Conservation (phyloP, 2,113 vertebrate species). For the Cathartes aura region DNA sequence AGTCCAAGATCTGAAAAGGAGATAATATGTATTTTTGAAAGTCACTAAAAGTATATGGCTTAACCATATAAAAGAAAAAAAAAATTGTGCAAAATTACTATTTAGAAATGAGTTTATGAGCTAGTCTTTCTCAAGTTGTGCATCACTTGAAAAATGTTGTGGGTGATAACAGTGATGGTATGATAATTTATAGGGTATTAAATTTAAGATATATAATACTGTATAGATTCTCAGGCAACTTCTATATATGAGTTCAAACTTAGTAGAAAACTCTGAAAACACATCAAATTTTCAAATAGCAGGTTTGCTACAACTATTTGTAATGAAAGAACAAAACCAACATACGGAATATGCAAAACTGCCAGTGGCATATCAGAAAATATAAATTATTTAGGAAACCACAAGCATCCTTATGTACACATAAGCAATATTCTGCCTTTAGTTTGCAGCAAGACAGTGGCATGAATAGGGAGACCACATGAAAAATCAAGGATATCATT, state of each 20-base stretch:
- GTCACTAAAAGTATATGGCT: background rate
- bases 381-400: background rate
- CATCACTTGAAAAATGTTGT: background rate
- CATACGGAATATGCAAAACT: background rate
- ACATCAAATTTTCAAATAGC: background rate
- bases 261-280: background rate
- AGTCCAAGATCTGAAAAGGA: conserved; percentile 31
- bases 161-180: background rate
- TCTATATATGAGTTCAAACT: background rate
- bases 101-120: background rate
- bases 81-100: background rate
- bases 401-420: background rate
- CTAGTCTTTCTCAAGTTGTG: background rate
- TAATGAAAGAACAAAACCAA: background rate
- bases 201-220: background rate
- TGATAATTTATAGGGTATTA: background rate
- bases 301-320: background rate
- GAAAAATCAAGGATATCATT: background rate
- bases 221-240: background rate
- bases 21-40: background rate
- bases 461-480: background rate
- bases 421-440: background rate
- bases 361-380: background rate
- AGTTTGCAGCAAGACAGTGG: background rate
- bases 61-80: background rate